Evolutionary conservation across 2,797 vertebrate species (phyloP).

Genomic region (Tiaroga cobitis): DNA sequence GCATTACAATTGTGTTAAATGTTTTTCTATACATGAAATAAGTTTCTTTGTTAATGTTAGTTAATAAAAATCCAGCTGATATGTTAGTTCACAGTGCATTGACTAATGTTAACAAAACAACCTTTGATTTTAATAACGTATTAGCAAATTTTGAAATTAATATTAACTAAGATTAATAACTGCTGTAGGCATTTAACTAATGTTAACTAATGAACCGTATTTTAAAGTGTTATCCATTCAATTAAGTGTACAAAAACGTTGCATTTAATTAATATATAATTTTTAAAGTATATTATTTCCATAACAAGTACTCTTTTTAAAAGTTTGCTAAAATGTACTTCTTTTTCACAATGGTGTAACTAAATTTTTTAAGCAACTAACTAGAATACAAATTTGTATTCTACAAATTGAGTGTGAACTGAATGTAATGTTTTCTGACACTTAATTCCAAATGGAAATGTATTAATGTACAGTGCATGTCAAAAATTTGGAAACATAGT

Average conservation of each 20-base stretch:
- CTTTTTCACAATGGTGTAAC: neutral
- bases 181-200: too few relatives aligned
- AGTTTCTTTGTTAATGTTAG: too few relatives aligned
- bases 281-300: neutral
- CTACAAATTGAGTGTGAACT: neutral
- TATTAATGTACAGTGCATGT: neutral
- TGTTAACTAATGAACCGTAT: too few relatives aligned
- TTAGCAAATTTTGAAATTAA: too few relatives aligned
- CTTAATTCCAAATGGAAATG: neutral
- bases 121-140: too few relatives aligned
- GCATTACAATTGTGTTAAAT: neutral
- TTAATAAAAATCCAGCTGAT: too few relatives aligned
- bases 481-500: neutral
- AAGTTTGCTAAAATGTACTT: neutral
- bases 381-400: neutral
- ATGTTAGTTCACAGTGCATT: too few relatives aligned
- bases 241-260: neutral
- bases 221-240: too few relatives aligned
- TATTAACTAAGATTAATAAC: too few relatives aligned
- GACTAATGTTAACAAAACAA: too few relatives aligned
- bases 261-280: neutral
- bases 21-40: neutral
- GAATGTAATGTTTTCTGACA: neutral
- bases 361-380: neutral
- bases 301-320: neutral